These are phyloP conservation scores for Diuraphis noxia DNA, from an alignment of 1,140 invertebrate species.

Conservation along the genomic window DNA sequence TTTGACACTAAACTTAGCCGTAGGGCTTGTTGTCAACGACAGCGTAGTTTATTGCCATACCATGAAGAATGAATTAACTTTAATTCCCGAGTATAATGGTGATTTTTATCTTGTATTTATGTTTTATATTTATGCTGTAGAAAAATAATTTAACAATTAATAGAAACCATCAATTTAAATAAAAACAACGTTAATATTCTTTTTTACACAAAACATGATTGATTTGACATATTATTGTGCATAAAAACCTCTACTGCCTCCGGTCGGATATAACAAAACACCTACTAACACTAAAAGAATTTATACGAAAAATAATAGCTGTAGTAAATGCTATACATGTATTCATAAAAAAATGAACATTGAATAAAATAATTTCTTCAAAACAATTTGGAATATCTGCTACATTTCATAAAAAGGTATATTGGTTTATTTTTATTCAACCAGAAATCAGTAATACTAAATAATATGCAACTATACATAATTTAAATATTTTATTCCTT, in stretches of 20 bases:
- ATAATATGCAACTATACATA: neutral
- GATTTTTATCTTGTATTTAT: neutral
- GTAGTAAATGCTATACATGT: neutral
- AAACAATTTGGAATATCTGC: neutral
- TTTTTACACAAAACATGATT: neutral
- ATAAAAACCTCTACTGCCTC: neutral
- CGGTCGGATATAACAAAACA: neutral
- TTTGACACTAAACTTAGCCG: slow-evolving; percentile 2
- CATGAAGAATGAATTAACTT: neutral
- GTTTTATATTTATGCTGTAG: neutral
- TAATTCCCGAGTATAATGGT: neutral
- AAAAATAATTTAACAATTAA: neutral
- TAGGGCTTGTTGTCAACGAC: neutral
- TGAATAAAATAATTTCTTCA: neutral
- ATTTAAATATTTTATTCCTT: neutral
- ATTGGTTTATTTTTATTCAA: neutral
- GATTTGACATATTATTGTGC: neutral
- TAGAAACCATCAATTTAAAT: neutral
- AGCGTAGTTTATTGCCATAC: neutral
- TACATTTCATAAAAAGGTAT: neutral
- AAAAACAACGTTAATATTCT: neutral
- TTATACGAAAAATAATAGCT: neutral
- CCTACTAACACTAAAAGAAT: neutral
- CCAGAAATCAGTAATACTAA: neutral
- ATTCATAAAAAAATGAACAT: neutral